Evolutionary conservation across 1,140 invertebrate species (phyloP), one percentile per base, ranked within the genome.

Genomic region (Hypothenemus hampei): DNA sequence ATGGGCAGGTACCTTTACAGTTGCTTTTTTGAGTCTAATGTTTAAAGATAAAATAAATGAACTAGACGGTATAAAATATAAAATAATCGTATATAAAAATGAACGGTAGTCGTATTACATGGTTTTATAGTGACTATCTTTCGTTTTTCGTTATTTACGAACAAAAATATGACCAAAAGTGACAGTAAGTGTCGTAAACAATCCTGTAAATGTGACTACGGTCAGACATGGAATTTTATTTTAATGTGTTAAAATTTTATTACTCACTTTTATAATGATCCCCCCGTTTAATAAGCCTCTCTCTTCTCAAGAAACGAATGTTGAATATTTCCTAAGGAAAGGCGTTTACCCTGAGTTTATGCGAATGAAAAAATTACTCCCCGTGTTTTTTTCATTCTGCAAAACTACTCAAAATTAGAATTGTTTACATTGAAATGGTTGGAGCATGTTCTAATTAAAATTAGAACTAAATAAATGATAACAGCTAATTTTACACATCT

Each of bases 221-320:
- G 68, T 69, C 69, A n/a, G 69, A 64, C 65, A 66, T 63, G 58
- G 69, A 69, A 71, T 71, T 71, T 71, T 69, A 71, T 71, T 71
- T 71, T 71, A 71, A 71, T 71, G 65, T 67, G 65, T 69, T 63
- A 69, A 68, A 37, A 68, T 71, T 71, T 71, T 71, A 71, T 71
- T 69, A 69, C 69, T 68, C 69, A 69, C 64, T 71, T 71, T 69
- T 69, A 69, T 70, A 71, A 71, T 71, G 68, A 68, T 69, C 39
- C 39, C n/a, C n/a, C n/a, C 16, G 67, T 60, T 69, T 71, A 71
- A 71, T 71, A 69, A 71, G 69, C 40, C 60, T 65, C 57, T 23
- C 26, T 11, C 13, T 31, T 31, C 3, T 13, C 26, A 31, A 11
- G 8, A 13, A 13, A 6, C n/a, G 26, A n/a, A 7, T 29, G 26